phyloP scores from a whole-genome alignment of 2,888 invertebrate species.

The Vanessa cardui region DNA sequence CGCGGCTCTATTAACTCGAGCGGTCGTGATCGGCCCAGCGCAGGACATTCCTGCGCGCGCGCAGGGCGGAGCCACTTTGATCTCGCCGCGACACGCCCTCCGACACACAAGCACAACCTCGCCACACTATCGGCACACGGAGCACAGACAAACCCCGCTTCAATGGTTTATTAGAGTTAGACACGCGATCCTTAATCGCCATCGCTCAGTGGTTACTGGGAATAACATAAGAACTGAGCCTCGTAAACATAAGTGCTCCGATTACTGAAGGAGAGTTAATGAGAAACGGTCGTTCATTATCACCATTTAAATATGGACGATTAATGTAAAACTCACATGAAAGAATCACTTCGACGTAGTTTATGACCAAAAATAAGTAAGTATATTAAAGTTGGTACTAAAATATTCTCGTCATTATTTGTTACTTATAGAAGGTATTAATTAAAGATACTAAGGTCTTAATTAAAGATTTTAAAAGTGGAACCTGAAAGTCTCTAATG shows the following conservation, averaged over 20 bases:
- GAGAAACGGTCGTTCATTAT: background rate
- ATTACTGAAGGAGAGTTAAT: background rate
- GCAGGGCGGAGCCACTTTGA: slow-evolving; percentile 38
- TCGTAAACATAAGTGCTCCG: background rate
- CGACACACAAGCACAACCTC: background rate
- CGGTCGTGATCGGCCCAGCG: background rate
- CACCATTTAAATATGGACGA: no score
- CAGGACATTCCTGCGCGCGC: slow-evolving; percentile 30
- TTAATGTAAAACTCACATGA: no score
- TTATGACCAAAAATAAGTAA: no score
- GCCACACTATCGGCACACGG: background rate
- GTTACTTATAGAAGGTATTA: no score
- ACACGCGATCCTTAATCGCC: slow-evolving; percentile 24
- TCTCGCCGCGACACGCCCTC: slow-evolving; percentile 42
- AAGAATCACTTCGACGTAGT: no score
- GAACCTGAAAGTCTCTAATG: no score
- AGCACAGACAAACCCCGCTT: slow-evolving; percentile 11
- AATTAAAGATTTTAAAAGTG: no score
- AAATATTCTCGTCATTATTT: no score
- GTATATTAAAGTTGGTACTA: no score
- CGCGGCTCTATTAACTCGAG: slow-evolving; percentile 5
- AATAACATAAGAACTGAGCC: slow-evolving; percentile 8
- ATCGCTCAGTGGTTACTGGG: slow-evolving; percentile 17
- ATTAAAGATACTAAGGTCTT: no score
- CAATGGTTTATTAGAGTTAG: slow-evolving; percentile 18